Conservation (phyloP, 2,888 invertebrate genomes). For the Prosopocoilus inquinatus region DNA sequence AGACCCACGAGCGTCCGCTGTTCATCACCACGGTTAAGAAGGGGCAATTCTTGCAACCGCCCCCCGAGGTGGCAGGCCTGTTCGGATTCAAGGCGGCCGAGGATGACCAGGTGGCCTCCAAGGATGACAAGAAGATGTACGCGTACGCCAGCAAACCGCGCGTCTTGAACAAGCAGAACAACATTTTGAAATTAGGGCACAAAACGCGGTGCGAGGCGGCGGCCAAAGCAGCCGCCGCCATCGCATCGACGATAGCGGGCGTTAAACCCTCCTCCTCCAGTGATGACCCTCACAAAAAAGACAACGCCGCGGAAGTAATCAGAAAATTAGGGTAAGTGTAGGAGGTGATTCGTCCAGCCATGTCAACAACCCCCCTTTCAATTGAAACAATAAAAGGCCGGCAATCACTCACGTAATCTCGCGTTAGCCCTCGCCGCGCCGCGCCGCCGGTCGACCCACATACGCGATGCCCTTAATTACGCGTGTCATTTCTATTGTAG, state of each 20-base stretch:
- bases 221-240: slow-evolving; percentile 42
- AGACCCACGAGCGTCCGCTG: slow-evolving; percentile 29
- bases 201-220: slow-evolving; percentile 45
- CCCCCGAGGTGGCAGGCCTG: slow-evolving; percentile 67
- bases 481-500: no score
- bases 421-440: no score
- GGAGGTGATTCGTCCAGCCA: no score
- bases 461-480: no score
- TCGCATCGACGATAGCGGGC: slow-evolving; percentile 39
- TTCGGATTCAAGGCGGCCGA: slow-evolving; percentile 55
- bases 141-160: slow-evolving; percentile 67
- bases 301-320: slow-evolving; percentile 30
- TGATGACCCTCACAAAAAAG: slow-evolving; percentile 22
- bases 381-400: no score
- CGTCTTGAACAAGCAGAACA: slow-evolving; percentile 45
- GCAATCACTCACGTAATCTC: no score
- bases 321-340: slow-evolving; percentile 30
- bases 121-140: slow-evolving; percentile 55
- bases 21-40: slow-evolving; percentile 80
- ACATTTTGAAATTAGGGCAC: slow-evolving; percentile 37
- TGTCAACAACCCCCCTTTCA: no score
- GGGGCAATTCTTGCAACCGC: slow-evolving; percentile 77
- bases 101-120: slow-evolving; percentile 24
- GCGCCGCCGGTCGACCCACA: no score
- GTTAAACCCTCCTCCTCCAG: slow-evolving; percentile 25